phyloP scores from a whole-genome alignment of 2,797 vertebrate species.

The Oryzias sinensis region DNA sequence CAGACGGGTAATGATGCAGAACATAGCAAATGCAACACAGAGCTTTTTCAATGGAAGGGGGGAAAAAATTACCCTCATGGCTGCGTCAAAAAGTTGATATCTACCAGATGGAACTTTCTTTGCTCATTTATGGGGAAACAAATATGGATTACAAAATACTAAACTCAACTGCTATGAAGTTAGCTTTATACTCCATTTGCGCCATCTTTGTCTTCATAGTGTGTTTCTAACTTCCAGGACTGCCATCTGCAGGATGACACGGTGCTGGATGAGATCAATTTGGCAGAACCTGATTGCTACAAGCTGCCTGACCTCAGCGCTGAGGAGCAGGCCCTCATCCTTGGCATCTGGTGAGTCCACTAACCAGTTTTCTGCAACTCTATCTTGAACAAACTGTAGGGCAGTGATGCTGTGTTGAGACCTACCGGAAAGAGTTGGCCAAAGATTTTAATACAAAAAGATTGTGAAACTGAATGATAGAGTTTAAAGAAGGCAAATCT shows the following conservation, averaged over 20 bases:
- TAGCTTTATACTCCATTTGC: not conserved
- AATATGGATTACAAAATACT: too few species aligned
- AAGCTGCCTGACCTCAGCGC: constrained; percentile 85
- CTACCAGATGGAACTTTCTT: too few species aligned
- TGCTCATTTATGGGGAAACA: too few species aligned
- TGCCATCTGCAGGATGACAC: constrained; percentile 88
- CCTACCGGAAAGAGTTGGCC: too few species aligned
- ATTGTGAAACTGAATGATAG: too few species aligned
- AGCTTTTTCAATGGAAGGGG: too few species aligned
- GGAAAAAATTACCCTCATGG: too few species aligned
- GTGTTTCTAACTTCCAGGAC: constrained; percentile 76
- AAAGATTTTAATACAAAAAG: too few species aligned
- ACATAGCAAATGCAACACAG: too few species aligned
- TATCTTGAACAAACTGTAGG: not conserved
- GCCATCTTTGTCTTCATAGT: not conserved
- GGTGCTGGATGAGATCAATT: constrained; percentile 84
- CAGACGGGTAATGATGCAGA: too few species aligned
- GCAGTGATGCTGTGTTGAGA: not conserved
- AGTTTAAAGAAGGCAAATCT: too few species aligned
- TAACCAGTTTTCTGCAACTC: not conserved
- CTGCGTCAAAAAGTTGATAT: too few species aligned
- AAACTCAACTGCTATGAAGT: not conserved
- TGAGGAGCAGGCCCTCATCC: constrained; percentile 92
- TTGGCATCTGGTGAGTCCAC: constrained; percentile 88
- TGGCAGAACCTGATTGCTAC: constrained; percentile 83